Percentiles rank a stretch among this genome's conserved stretches.
Evolutionary conservation across 64 coral and sea anemone genomes (phyloP).

Genomic region (Platygyra sinensis): DNA sequence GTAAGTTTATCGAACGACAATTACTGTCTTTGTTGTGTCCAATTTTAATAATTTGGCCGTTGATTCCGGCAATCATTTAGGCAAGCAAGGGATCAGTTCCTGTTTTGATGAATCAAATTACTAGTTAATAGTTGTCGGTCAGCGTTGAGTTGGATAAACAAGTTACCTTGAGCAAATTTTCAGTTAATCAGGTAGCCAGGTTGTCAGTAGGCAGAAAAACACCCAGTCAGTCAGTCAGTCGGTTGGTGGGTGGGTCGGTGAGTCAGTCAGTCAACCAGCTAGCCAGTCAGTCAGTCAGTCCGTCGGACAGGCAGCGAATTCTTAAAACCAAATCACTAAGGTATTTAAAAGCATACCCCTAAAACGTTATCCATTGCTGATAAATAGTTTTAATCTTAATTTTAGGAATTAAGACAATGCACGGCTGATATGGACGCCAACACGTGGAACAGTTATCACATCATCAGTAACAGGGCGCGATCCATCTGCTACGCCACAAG

Average conservation of each 20-base stretch:
- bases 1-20: conserved; percentile 31
- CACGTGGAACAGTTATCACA: conserved; percentile 82
- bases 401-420: conserved; percentile 52
- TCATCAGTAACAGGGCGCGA: conserved; percentile 71
- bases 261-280: background rate
- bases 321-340: too few species aligned
- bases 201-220: background rate
- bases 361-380: too few species aligned
- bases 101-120: too few species aligned
- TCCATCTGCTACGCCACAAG: conserved; percentile 72
- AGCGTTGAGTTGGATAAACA: too few species aligned
- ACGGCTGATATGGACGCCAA: conserved; percentile 58
- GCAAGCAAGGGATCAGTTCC: too few species aligned
- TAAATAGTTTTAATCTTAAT: background rate
- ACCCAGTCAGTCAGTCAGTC: background rate
- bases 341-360: too few species aligned
- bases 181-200: background rate
- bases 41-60: background rate
- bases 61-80: background rate
- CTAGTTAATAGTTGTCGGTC: too few species aligned
- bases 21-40: background rate
- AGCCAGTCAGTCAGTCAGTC: background rate
- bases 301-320: background rate
- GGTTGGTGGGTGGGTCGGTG: background rate
- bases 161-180: too few species aligned